Evolutionary conservation across 2,888 invertebrate genomes (phyloP), one percentile per base, ranked within the genome.

Genomic region (Hirtodrosophila histrioides): DNA sequence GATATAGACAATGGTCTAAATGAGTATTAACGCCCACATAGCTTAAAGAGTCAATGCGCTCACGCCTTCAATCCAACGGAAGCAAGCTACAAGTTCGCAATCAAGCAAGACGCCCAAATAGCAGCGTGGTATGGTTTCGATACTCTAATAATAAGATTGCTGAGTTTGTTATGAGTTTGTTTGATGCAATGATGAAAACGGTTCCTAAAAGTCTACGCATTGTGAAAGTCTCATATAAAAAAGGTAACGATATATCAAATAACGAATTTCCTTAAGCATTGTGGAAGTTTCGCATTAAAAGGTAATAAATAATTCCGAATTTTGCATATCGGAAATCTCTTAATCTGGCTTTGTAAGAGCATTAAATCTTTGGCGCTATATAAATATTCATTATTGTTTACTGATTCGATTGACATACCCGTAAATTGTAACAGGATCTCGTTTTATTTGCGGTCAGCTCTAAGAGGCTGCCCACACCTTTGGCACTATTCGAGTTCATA

Each of bases 61-160:
- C 12, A 75, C 86, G 80, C 79, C 81, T 79, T 51, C 79, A 39
- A 62, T 51, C 50, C 53, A 78, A 65, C 80, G 72, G 65, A 80
- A 78, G 74, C 73, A 17, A 58, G 33, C 31, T 31, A 54, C 39
- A 40, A 50, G 40, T 36, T 56, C 24, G 50, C 56, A 54, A 55
- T 37, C 58, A 43, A 46, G 12, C 44, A 23, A 45, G 10, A 54
- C 56, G 48, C 48, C 37, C 33, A 53, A 54, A 43, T 17, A 35
- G 8, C 24, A 24, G 6, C 35, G 5, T 8, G 2, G 23, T 11
- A 23, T n/a, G 9, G 4, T 9, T 7, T 17, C 24, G 9, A 54
- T 35, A 43, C 33, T 9, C 48, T 43, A 56, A 36, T 1, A 9
- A 55, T 10, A 23, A 24, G n/a, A 37, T n/a, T 55, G 11, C 0